phyloP scores from a whole-genome alignment of 2,888 invertebrate species.

The Ichneumon xanthorius region DNA sequence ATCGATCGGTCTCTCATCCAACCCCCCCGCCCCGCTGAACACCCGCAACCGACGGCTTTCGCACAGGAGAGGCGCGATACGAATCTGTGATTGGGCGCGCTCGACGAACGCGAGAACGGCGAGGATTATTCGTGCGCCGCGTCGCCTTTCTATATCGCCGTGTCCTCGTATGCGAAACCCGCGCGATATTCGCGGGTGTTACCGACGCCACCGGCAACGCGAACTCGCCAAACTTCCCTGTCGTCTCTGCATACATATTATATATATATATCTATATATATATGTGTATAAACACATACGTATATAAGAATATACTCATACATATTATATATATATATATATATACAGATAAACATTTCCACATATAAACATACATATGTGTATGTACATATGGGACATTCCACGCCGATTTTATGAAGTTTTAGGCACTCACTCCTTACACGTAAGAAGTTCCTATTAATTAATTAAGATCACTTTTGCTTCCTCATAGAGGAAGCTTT shows the following conservation, averaged over 20 bases:
- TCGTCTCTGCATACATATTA: slow-evolving; percentile 32
- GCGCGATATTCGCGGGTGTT: slow-evolving; percentile 37
- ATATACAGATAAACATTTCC: too few relatives aligned
- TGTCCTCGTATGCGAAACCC: slow-evolving; percentile 32
- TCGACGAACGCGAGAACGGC: slow-evolving; percentile 58
- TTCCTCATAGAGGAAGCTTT: too few relatives aligned
- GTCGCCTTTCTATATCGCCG: slow-evolving; percentile 19
- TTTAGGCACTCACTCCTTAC: too few relatives aligned
- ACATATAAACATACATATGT: not conserved
- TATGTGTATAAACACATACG: too few relatives aligned
- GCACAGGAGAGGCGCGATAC: slow-evolving; percentile 45
- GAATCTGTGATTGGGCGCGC: slow-evolving; percentile 70
- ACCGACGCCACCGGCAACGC: slow-evolving; percentile 44
- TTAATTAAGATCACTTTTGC: too few relatives aligned
- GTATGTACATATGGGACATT: too few relatives aligned
- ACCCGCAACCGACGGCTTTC: not conserved
- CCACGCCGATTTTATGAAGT: too few relatives aligned
- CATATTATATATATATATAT: too few relatives aligned
- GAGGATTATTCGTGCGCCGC: slow-evolving; percentile 67
- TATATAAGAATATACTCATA: too few relatives aligned
- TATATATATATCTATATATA: not conserved
- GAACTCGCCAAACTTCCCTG: slow-evolving; percentile 53
- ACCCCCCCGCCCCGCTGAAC: not conserved
- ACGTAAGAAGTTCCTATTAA: too few relatives aligned
- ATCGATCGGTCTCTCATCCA: slow-evolving; percentile 68